Percentiles rank a stretch among this genome's conserved stretches.
Conservation (phyloP, 2,888 invertebrate genomes). For the Pinctada fucata region DNA sequence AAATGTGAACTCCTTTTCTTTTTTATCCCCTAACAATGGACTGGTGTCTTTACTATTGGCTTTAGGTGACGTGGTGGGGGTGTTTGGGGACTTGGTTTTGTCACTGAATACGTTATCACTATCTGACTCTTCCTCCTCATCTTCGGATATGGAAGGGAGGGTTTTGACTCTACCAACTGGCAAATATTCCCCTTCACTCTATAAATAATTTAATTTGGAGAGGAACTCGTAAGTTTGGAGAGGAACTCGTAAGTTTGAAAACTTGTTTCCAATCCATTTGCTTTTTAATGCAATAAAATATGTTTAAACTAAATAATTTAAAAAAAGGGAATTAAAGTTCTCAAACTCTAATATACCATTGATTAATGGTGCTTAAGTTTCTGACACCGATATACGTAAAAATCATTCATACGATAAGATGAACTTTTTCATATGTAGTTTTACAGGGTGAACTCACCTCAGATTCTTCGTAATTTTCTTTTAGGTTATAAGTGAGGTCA, state of each 20-base stretch:
- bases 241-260: no score
- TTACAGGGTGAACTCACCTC: slow-evolving; percentile 39
- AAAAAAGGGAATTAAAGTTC: background rate
- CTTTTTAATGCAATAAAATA: no score
- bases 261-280: no score
- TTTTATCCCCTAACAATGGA: slow-evolving; percentile 1
- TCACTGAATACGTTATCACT: slow-evolving; percentile 30
- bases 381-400: no score
- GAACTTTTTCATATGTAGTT: no score
- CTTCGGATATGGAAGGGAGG: slow-evolving; percentile 95
- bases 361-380: no score
- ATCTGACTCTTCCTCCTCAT: slow-evolving; percentile 82
- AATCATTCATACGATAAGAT: no score
- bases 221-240: no score
- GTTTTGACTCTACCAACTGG: slow-evolving; percentile 87
- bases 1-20: slow-evolving; percentile 12
- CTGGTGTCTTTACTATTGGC: background rate
- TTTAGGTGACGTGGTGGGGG: background rate
- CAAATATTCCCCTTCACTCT: slow-evolving; percentile 68
- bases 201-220: background rate
- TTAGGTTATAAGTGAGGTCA: slow-evolving; percentile 94
- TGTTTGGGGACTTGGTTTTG: slow-evolving; percentile 3
- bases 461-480: slow-evolving; percentile 86
- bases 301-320: no score
- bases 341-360: no score